Conservation (phyloP, 2,888 invertebrate species). For the Macrophya annulata region DNA sequence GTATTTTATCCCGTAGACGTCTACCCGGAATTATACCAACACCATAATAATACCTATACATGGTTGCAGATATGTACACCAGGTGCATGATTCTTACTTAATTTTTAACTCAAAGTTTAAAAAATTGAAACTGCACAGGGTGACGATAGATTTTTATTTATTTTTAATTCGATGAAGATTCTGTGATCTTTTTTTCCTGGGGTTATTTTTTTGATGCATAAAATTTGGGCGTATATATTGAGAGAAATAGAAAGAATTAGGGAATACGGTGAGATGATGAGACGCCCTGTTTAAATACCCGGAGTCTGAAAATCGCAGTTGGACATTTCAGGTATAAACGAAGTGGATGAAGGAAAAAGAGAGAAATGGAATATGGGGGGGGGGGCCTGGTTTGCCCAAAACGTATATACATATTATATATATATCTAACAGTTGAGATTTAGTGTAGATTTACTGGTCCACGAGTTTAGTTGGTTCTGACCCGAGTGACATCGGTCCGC, state of each 20-base stretch:
- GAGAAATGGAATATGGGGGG: neutral
- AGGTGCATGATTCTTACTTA: no score
- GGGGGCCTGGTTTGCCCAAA: conserved; percentile 3
- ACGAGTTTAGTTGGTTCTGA: conserved; percentile 62
- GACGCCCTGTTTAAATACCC: conserved; percentile 69
- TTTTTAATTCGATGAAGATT: no score
- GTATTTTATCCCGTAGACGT: no score
- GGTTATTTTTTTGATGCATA: neutral
- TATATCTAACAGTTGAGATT: conserved; percentile 28
- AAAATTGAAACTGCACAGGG: no score
- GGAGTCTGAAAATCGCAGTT: neutral
- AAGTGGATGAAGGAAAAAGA: neutral
- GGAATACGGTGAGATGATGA: conserved; percentile 57
- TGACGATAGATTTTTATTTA: no score
- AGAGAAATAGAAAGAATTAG: neutral
- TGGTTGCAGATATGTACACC: no score
- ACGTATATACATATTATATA: neutral
- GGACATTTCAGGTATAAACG: conserved; percentile 46
- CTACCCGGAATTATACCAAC: no score
- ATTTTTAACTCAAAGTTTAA: no score
- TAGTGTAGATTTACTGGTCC: conserved; percentile 70
- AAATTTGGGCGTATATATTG: neutral
- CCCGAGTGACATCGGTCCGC: conserved; percentile 70
- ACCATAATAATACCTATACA: no score
- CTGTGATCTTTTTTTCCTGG: neutral